A percentile compares a stretch with the other conserved stretches of the same genome.
phyloP scores from a whole-genome alignment of 2,797 vertebrate species.

The Xenopus petersii region DNA sequence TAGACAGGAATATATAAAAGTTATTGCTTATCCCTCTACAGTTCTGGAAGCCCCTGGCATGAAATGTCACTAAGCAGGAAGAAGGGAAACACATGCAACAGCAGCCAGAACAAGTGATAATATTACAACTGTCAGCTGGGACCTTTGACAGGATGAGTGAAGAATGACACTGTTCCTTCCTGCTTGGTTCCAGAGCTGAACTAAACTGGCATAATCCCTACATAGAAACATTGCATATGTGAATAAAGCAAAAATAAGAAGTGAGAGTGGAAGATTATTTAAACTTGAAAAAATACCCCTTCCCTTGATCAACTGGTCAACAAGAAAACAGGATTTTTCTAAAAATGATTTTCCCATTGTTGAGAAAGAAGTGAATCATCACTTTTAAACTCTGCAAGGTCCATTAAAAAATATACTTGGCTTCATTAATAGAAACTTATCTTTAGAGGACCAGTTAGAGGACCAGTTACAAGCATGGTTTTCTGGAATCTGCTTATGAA shows the following conservation, averaged over 20 bases:
- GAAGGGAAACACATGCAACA: constrained; percentile 49
- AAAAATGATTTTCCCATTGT: constrained; percentile 36
- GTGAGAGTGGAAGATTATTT: constrained; percentile 55
- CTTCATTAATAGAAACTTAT: no score
- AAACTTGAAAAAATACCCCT: constrained; percentile 54
- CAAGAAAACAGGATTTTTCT: constrained; percentile 60
- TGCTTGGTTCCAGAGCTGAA: constrained; percentile 52
- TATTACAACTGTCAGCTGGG: constrained; percentile 49
- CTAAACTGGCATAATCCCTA: constrained; percentile 51
- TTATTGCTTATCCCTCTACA: not conserved
- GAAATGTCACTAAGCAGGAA: constrained; percentile 27
- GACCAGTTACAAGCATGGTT: no score
- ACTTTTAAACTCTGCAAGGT: constrained; percentile 6
- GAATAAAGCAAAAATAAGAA: constrained; percentile 57
- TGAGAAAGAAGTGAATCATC: constrained; percentile 8
- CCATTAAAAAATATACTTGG: not conserved
- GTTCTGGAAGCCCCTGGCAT: constrained; percentile 7
- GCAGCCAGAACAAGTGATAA: constrained; percentile 60
- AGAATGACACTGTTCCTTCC: constrained; percentile 70
- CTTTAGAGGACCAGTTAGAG: no score
- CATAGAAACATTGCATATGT: not conserved
- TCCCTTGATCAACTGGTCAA: constrained; percentile 53
- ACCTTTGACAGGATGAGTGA: constrained; percentile 64
- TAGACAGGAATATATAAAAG: no score
- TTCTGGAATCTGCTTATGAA: no score